These are phyloP conservation scores for Meandrusa payeni DNA, from an alignment of 2,888 invertebrate genomes.

Conservation along the genomic window DNA sequence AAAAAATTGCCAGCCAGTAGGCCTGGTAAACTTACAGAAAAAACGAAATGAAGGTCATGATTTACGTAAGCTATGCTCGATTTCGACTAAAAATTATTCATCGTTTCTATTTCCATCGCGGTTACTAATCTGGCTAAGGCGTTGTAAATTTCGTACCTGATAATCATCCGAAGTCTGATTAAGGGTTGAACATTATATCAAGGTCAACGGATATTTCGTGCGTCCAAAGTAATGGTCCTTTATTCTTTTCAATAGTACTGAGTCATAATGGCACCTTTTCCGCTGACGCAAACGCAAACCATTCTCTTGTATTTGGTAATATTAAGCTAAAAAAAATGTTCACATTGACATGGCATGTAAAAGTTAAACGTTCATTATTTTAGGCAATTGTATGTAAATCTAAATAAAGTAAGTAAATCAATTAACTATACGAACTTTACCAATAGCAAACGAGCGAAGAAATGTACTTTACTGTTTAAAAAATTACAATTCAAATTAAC, in stretches of 20 bases:
- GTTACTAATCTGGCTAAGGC: slow-evolving; percentile 26
- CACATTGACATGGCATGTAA: slow-evolving; percentile 10
- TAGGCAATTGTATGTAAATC: too few relatives aligned
- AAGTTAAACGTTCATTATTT: neutral
- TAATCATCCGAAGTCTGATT: slow-evolving; percentile 33
- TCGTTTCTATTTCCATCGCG: slow-evolving; percentile 9
- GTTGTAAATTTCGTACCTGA: slow-evolving; percentile 34
- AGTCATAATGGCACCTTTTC: neutral
- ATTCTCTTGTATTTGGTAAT: slow-evolving; percentile 4
- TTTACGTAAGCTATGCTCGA: slow-evolving; percentile 5
- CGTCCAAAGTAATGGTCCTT: slow-evolving; percentile 35
- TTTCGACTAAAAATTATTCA: neutral
- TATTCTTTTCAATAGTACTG: slow-evolving; percentile 29
- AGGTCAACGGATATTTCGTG: slow-evolving; percentile 46
- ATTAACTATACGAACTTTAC: too few relatives aligned
- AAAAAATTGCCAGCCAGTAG: too few relatives aligned
- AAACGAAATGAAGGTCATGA: slow-evolving; percentile 29
- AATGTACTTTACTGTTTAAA: too few relatives aligned
- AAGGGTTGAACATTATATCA: slow-evolving; percentile 29
- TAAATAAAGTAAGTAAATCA: too few relatives aligned
- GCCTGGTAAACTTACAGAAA: too few relatives aligned
- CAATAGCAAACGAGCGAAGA: too few relatives aligned
- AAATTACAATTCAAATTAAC: too few relatives aligned
- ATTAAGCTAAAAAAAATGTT: slow-evolving; percentile 6
- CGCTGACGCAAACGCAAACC: slow-evolving; percentile 3